Base-by-base conservation (phyloP, 2,797 vertebrate species). In the Danio jaintianensis region DNA sequence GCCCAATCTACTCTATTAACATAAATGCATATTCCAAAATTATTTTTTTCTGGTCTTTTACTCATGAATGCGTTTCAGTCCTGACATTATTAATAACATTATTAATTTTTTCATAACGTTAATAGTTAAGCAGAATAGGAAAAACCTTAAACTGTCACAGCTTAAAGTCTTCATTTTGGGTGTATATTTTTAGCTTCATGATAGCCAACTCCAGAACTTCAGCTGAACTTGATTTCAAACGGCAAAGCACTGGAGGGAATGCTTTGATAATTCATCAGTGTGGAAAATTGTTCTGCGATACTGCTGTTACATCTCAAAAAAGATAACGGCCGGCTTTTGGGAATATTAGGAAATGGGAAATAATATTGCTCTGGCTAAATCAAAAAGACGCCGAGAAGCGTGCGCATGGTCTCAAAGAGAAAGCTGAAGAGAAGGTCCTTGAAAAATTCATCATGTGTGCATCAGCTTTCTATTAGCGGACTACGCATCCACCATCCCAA, bases 401-500 rank as follows among this genome's bases (percentile, higher is more conserved):
- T 6, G 63, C 36, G 12, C 52, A 22, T 75, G 59, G 48, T 53
- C 59, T 48, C 15, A 2, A 50, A 29, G 68, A 70, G 58, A 48
- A 20, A n/a, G 5, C 22, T 10, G 5, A 78, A 68, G 16, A 78
- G 52, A 58, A 48, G 68, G 55, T 59, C 15, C 48, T 80, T 85
- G 55, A 85, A 85, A 84, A 87, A 85, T 83, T 64, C 45, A 85
- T 80, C 36, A 68, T 73, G 71, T 81, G 55, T 82, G 78, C 83
- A 75, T 87, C 77, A 74, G 59, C 55, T 82, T 83, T 77, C 86
- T 84, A 84, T 85, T 84, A 85, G 50, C 73, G 77, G 75, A 84
- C 83, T 69, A 18, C 78, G 45, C 66, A 72, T 70, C 71, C 76
- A 63, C 67, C 36, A 40, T 78, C 66, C 84, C 81, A 40, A 20